Conservation (phyloP, 2,888 invertebrate genomes). For the Trissolcus japonicus region DNA sequence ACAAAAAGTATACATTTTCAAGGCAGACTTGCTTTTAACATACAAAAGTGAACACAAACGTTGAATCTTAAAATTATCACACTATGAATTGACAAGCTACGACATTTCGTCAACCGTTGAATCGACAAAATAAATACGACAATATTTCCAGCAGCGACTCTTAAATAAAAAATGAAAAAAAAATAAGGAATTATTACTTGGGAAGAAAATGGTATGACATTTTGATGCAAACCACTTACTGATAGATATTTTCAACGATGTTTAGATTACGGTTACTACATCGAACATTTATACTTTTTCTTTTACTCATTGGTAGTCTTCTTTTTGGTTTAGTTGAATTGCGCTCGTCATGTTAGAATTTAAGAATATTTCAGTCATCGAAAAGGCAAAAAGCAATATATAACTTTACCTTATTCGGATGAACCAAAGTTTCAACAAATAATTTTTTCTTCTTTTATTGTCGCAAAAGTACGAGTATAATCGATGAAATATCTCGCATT, state of each 20-base stretch:
- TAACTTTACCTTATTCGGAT: neutral
- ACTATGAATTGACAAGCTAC: slow-evolving; percentile 7
- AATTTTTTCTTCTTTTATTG: slow-evolving; percentile 22
- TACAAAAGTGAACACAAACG: slow-evolving; percentile 2
- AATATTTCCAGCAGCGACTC: neutral
- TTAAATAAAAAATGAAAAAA: too few relatives aligned
- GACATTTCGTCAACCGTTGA: slow-evolving; percentile 1
- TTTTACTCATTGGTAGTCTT: neutral
- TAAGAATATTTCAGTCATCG: neutral
- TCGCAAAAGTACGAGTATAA: slow-evolving; percentile 15
- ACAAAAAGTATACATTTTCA: slow-evolving; percentile 4
- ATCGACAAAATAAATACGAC: slow-evolving; percentile 10
- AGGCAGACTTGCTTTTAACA: slow-evolving; percentile 2
- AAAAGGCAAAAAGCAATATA: neutral
- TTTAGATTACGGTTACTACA: neutral
- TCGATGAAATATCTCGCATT: neutral
- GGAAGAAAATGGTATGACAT: too few relatives aligned
- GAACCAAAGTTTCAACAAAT: slow-evolving; percentile 3
- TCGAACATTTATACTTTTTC: neutral
- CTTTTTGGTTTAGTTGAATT: neutral
- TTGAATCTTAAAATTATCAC: slow-evolving; percentile 4
- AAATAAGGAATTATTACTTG: slow-evolving; percentile 13
- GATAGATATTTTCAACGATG: too few relatives aligned
- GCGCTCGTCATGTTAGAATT: too few relatives aligned
- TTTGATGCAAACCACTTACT: neutral